Percentiles rank a stretch among this genome's conserved stretches.
Evolutionary conservation across 2,888 invertebrate genomes (phyloP).

Genomic region (Tenthredo distinguenda): DNA sequence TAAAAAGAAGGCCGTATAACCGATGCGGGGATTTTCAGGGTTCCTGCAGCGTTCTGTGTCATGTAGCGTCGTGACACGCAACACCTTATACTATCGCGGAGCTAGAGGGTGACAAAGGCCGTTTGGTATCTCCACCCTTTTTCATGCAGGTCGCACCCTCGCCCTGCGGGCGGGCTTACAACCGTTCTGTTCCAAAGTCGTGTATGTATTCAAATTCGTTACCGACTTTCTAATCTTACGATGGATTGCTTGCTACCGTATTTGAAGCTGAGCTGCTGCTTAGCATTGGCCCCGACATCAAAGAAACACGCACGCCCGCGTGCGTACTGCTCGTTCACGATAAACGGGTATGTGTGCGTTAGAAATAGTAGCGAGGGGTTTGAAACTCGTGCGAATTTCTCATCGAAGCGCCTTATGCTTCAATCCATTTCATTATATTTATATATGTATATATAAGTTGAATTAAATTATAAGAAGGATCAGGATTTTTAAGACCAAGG

Average conservation of each 20-base stretch:
- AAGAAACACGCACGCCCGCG: slow-evolving; percentile 46
- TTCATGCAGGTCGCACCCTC: background rate
- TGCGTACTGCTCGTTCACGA: slow-evolving; percentile 20
- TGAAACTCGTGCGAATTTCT: slow-evolving; percentile 5
- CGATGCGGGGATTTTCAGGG: slow-evolving; percentile 8
- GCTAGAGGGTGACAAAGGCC: slow-evolving; percentile 24
- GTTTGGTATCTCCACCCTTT: slow-evolving; percentile 41
- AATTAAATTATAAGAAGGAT: background rate
- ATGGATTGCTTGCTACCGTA: slow-evolving; percentile 50
- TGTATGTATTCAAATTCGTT: slow-evolving; percentile 47
- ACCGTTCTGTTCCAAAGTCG: slow-evolving; percentile 15
- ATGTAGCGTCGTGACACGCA: slow-evolving; percentile 25
- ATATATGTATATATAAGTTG: background rate
- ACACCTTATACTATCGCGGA: slow-evolving; percentile 12
- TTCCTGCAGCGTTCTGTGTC: slow-evolving; percentile 6
- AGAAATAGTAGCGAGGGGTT: slow-evolving; percentile 33
- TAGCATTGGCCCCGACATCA: slow-evolving; percentile 47
- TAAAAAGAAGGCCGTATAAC: background rate
- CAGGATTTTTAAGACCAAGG: background rate
- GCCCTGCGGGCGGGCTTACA: slow-evolving; percentile 24
- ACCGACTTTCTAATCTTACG: slow-evolving; percentile 50
- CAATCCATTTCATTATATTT: background rate
- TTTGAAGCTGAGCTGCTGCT: slow-evolving; percentile 46
- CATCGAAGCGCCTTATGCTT: background rate
- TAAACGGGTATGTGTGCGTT: background rate